Conservation (phyloP, 2,113 vertebrate genomes). For the Pionites leucogaster region DNA sequence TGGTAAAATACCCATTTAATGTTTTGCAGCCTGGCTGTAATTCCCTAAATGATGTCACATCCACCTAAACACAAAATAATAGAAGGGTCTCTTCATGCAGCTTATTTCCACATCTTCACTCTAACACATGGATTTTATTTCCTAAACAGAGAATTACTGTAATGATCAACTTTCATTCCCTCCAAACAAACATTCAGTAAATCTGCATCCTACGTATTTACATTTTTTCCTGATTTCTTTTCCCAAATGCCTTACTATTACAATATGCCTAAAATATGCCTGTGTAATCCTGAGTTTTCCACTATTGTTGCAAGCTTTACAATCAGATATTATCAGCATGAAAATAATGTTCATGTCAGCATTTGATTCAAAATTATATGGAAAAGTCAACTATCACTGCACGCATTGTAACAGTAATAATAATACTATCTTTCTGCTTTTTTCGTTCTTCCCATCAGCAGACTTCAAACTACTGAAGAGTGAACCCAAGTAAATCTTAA, state of each 20-base stretch:
- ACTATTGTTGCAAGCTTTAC: background rate
- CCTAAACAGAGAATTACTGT: background rate
- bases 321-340: background rate
- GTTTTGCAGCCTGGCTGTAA: background rate
- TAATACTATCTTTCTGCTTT: background rate
- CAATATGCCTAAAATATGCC: background rate
- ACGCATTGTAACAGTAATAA: background rate
- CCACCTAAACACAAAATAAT: background rate
- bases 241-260: background rate
- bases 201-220: background rate
- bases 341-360: background rate
- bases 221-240: background rate
- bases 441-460: background rate
- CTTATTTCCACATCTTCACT: conserved; percentile 3
- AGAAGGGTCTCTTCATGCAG: background rate
- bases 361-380: background rate
- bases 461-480: background rate
- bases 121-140: background rate
- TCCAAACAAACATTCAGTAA: background rate
- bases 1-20: background rate
- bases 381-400: background rate
- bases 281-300: background rate
- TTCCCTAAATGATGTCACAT: background rate
- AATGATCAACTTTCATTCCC: background rate
- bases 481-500: background rate